These are phyloP conservation scores for Mesitornis unicolor DNA, from an alignment of 2,113 vertebrate species.

Conservation along the genomic window DNA sequence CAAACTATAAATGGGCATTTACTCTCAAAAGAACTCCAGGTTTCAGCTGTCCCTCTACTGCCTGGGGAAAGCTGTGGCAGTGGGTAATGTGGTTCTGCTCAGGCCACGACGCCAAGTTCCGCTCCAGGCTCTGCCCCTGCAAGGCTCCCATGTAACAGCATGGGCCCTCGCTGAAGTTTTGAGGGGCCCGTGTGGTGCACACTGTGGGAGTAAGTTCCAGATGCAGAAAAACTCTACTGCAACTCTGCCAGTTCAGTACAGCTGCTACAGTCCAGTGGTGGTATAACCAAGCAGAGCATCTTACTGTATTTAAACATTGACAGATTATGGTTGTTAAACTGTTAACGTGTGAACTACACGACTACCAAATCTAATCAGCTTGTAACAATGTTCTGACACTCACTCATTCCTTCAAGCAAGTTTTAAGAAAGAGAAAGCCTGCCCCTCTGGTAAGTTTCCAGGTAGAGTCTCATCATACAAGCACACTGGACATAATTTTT, in stretches of 20 bases:
- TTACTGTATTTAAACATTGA: background rate
- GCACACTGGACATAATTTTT: background rate
- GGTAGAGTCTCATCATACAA: background rate
- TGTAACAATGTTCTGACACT: background rate
- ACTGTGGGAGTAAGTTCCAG: background rate
- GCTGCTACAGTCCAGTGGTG: background rate
- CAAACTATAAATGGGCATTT: background rate
- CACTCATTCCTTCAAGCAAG: background rate
- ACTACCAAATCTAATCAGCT: constrained; percentile 1
- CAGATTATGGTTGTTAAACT: background rate
- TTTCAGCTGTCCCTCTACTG: background rate
- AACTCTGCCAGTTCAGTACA: background rate
- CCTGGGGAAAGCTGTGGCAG: background rate
- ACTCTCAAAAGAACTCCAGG: background rate
- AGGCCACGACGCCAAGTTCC: background rate
- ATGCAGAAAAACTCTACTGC: background rate
- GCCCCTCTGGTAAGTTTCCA: background rate
- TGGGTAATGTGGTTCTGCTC: background rate
- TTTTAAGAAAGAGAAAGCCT: background rate
- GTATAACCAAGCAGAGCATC: background rate
- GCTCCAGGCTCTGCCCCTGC: background rate
- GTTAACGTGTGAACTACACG: background rate
- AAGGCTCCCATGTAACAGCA: rapidly evolving
- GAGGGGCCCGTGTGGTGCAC: background rate
- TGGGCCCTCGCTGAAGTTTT: background rate